Evolutionary conservation across 2,113 vertebrate genomes (phyloP).

Genomic region (Nansenia antarctica): DNA sequence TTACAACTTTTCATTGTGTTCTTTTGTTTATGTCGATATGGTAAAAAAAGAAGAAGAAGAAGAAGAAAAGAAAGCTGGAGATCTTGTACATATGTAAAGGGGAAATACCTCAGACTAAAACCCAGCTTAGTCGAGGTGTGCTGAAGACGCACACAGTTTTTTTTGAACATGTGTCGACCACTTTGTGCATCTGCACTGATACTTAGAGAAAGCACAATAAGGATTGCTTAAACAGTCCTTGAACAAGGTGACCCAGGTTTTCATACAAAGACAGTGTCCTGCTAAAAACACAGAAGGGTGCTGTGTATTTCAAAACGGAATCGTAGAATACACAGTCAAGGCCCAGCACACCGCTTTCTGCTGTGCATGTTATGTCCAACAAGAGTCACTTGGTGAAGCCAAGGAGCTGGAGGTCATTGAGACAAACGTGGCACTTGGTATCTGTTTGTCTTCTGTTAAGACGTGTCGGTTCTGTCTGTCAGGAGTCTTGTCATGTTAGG

Average conservation of each 20-base stretch:
- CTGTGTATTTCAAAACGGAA: conserved; percentile 16
- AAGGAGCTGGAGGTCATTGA: conserved; percentile 37
- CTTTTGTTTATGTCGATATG: conserved; percentile 17
- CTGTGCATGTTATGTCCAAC: conserved; percentile 27
- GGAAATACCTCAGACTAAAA: conserved; percentile 57
- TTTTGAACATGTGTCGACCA: conserved; percentile 21
- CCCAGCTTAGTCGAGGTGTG: conserved; percentile 51
- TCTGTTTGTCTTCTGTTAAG: conserved; percentile 54
- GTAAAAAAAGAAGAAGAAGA: too few species aligned
- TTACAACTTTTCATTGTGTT: conserved; percentile 57
- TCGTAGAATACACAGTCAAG: conserved; percentile 2
- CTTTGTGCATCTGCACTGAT: conserved; percentile 52
- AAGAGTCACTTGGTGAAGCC: conserved; percentile 45
- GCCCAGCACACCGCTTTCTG: conserved; percentile 11
- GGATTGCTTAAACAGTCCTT: conserved; percentile 51
- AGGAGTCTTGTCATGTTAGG: conserved; percentile 19
- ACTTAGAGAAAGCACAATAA: conserved; percentile 69
- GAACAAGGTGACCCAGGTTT: conserved; percentile 37
- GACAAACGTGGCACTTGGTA: conserved; percentile 54
- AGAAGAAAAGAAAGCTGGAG: too few species aligned
- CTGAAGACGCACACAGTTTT: conserved; percentile 54
- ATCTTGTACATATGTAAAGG: conserved; percentile 54
- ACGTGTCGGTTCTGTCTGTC: conserved; percentile 24
- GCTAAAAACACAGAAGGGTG: conserved; percentile 53
- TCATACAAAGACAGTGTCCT: conserved; percentile 31